Evolutionary conservation across 2,888 invertebrate genomes (phyloP), one percentile per base, ranked within the genome.

Genomic region (Conops quadrifasciatus): DNA sequence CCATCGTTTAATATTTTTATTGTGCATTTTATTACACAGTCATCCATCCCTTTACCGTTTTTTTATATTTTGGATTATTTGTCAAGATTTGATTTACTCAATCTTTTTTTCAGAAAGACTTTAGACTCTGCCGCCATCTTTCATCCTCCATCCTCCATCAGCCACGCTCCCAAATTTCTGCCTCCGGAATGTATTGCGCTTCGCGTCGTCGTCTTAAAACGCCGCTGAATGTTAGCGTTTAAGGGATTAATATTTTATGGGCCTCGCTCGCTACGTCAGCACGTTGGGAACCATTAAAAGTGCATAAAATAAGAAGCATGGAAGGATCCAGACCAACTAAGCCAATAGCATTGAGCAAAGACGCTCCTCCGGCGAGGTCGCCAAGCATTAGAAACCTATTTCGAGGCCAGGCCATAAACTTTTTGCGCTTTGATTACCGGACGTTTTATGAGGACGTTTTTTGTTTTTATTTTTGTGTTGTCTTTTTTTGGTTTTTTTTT

Each of bases 381-480:
- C 43, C 9, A 28, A 59, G 67, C 58, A 59, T 67, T 67, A 58
- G 67, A 67, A 67, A 67, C 67, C 67, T 58, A 67, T 58, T 67
- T 47, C 67, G 15, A 58, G 45, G 58, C 58, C 58, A 56, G 47
- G 67, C 58, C 30, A 36, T 66, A 66, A 66, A 66, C 30, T 67
- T 58, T 67, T 67, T 67, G 59, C 58, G 58, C n/a, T 67, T 67
- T 67, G 67, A 67, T 67, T 67, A 67, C 58, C 24, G 45, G 45
- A 28, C n/a, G n/a, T n/a, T 56, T 58, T 67, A 56, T 67, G 58
- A n/a, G n/a, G n/a, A n/a, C n/a, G n/a, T n/a, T n/a, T n/a, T n/a
- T n/a, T n/a, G n/a, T n/a, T n/a, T n/a, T n/a, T n/a, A n/a, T n/a
- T n/a, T n/a, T 58, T 58, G 53, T 66, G 21, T 53, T 30, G 43